These are phyloP conservation scores for Folsomia candida DNA, from an alignment of 2,888 invertebrate species.

Conservation along the genomic window DNA sequence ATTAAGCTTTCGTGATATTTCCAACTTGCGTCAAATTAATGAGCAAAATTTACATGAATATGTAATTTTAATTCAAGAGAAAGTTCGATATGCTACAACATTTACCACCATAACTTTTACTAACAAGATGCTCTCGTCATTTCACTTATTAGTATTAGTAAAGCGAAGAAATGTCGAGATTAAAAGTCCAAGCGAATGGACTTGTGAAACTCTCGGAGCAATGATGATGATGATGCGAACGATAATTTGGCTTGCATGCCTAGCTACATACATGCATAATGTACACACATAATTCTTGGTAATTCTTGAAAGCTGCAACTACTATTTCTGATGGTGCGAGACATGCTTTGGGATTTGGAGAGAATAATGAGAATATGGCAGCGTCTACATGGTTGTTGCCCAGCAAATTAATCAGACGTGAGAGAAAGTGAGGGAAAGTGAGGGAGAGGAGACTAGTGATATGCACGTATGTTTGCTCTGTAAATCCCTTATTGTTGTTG, in stretches of 20 bases:
- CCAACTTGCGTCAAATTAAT: constrained; percentile 19
- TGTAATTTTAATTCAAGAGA: constrained; percentile 20
- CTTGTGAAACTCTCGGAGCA: neutral
- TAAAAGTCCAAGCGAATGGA: neutral
- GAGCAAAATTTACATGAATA: constrained; percentile 22
- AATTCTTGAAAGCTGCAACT: no score
- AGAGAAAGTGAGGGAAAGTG: no score
- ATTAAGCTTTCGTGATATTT: constrained; percentile 16
- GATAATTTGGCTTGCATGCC: neutral
- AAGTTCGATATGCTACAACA: constrained; percentile 3
- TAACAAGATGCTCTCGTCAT: constrained; percentile 1
- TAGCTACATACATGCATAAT: no score
- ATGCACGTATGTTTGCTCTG: no score
- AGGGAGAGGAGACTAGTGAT: neutral
- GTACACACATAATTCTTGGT: no score
- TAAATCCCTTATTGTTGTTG: no score
- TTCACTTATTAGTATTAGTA: neutral
- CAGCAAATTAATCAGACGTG: no score
- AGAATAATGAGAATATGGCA: no score
- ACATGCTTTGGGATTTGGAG: no score
- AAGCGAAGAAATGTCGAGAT: neutral
- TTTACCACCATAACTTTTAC: constrained; percentile 6
- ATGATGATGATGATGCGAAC: neutral
- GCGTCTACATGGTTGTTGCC: no score
- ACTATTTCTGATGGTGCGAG: no score